Evolutionary conservation across 2,797 vertebrate species (phyloP).

Genomic region (Etheostoma perlongum): DNA sequence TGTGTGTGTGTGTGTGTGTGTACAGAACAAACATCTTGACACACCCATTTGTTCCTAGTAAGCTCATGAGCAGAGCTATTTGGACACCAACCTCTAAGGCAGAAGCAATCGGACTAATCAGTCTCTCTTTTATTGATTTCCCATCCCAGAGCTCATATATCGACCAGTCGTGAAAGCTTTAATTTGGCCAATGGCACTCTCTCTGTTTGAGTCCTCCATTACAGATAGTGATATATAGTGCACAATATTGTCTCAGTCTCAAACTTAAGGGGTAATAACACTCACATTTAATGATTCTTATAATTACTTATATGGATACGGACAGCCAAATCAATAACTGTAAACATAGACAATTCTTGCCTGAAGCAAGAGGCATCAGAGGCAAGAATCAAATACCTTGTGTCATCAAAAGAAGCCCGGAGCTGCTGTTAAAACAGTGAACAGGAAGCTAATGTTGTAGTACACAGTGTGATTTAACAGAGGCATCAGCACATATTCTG

Average conservation of each 20-base stretch:
- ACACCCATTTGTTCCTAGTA: constrained; percentile 7
- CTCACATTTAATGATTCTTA: constrained; percentile 40
- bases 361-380: constrained; percentile 5
- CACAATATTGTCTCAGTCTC: neutral
- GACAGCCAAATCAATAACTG: constrained; percentile 47
- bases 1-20: neutral
- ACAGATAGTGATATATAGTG: constrained; percentile 2
- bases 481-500: constrained; percentile 21
- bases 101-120: constrained; percentile 20
- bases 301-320: constrained; percentile 31
- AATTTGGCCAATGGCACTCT: constrained; percentile 19
- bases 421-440: constrained; percentile 17
- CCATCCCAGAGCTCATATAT: constrained; percentile 9
- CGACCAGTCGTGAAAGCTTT: constrained; percentile 22
- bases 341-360: constrained; percentile 33
- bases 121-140: constrained; percentile 34
- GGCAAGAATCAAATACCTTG: constrained; percentile 26
- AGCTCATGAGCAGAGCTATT: constrained; percentile 6
- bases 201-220: constrained; percentile 10
- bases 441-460: constrained; percentile 6
- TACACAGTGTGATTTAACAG: constrained; percentile 9
- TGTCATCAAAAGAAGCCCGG: constrained; percentile 25
- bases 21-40: neutral
- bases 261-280: constrained; percentile 24
- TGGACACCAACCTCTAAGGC: neutral